Base-by-base conservation (phyloP, 2,797 vertebrate genomes). In the Hippocampus kuda region DNA sequence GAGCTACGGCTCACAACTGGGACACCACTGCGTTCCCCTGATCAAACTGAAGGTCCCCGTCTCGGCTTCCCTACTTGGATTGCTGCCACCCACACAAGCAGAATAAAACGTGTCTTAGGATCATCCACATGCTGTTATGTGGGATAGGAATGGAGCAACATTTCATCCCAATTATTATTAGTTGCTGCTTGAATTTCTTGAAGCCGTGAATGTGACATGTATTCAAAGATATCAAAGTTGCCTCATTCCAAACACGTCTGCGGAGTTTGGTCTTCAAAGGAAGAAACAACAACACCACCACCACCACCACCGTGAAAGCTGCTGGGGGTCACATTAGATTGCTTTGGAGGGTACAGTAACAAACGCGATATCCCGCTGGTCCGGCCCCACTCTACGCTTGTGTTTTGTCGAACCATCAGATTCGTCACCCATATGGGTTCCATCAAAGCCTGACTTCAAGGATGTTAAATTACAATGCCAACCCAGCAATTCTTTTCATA, bases 371-470 rank as follows among this genome's bases (percentile, higher is more conserved):
- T 49, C 27, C 26, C 20, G 27, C 18, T 22, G 27, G 18, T 51
- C 20, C 2, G 41, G 22, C 30, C 38, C n/a, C 13, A 46, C 13
- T 46, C 5, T 34, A 7, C 6, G 15, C 0, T 51, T 65, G 20
- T n/a, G 16, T 66, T 57, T 49, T 41, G 42, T 6, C 30, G 34
- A 38, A 18, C 46, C 24, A 49, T 67, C 65, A 67, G 68, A 62
- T 70, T 75, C n/a, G 68, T 71, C 70, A 69, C 2, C 66, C 53
- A 41, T 56, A 66, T 65, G 63, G 63, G 15, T 26, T 48, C 63
- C 63, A 48, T 68, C 65, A 66, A 53, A 53, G 65, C 27, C 63
- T 65, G 63, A 41, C 49, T 24, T 67, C 34, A 67, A 38, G 34
- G 20, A 54, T n/a, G 27, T 65, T 27, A 18, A 65, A 67, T 56